Percentiles rank a stretch among this genome's conserved stretches.
Evolutionary conservation across 1,140 invertebrate genomes (phyloP).

Genomic region (Drosophila sp.): DNA sequence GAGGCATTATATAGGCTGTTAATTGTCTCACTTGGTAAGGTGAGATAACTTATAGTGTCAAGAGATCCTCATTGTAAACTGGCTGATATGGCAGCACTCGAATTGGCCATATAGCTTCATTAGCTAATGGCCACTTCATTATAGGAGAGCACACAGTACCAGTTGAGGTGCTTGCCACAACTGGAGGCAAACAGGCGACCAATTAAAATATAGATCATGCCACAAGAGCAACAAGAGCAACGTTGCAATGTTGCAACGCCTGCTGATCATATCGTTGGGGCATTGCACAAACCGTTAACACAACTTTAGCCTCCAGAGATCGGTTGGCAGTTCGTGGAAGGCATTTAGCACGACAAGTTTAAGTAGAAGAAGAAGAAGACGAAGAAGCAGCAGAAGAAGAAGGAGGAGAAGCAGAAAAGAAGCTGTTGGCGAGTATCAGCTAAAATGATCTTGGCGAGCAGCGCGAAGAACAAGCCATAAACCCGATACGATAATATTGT

Average conservation of each 20-base stretch:
- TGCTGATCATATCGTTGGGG: slow-evolving; percentile 58
- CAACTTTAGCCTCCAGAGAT: slow-evolving; percentile 52
- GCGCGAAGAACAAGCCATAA: slow-evolving; percentile 76
- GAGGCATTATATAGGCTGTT: slow-evolving; percentile 8
- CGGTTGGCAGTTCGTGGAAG: slow-evolving; percentile 67
- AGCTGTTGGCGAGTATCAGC: slow-evolving; percentile 55
- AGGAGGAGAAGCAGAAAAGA: slow-evolving; percentile 15
- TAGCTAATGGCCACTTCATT: slow-evolving; percentile 78
- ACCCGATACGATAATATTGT: slow-evolving; percentile 62
- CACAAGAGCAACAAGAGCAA: slow-evolving; percentile 18
- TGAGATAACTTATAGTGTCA: slow-evolving; percentile 24
- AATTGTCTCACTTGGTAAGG: slow-evolving; percentile 30
- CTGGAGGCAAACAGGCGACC: slow-evolving; percentile 50
- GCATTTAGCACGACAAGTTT: slow-evolving; percentile 61
- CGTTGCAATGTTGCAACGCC: neutral
- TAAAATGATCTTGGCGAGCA: slow-evolving; percentile 51
- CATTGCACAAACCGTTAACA: slow-evolving; percentile 66
- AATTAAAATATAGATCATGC: slow-evolving; percentile 83
- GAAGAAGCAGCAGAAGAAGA: neutral
- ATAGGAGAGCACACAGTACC: slow-evolving; percentile 26
- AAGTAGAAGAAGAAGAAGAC: slow-evolving; percentile 1
- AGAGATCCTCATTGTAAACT: slow-evolving; percentile 32
- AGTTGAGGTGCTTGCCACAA: slow-evolving; percentile 28
- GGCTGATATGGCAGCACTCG: slow-evolving; percentile 13
- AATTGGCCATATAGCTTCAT: slow-evolving; percentile 71